phyloP scores from a whole-genome alignment of 2,113 vertebrate species.

The Entomyzon cyanotis region DNA sequence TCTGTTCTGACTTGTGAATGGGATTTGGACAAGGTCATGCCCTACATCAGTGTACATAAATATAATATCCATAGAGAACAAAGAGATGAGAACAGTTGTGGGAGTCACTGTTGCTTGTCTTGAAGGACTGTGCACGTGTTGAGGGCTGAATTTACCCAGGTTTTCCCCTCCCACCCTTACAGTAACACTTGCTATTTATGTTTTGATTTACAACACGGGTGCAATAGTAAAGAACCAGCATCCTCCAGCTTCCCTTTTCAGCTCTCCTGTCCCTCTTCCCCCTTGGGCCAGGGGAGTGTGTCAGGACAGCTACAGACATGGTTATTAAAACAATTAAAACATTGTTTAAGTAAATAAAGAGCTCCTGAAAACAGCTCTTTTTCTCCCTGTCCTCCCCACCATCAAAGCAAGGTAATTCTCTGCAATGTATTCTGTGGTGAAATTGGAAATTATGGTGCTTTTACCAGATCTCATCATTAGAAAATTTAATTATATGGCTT shows the following conservation, averaged over 20 bases:
- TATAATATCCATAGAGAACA: background rate
- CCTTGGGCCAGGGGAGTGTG: background rate
- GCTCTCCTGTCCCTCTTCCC: background rate
- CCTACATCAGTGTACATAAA: background rate
- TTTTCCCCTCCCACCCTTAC: conserved; percentile 36
- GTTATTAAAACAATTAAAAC: background rate
- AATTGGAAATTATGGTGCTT: background rate
- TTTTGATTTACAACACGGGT: background rate
- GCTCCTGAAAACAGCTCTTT: background rate
- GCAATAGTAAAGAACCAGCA: background rate
- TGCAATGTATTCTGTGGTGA: background rate
- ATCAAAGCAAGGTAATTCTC: background rate
- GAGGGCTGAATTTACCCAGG: conserved; percentile 30
- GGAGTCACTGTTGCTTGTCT: background rate
- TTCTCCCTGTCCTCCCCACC: background rate
- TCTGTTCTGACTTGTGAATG: background rate
- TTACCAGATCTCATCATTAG: background rate
- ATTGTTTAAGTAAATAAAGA: background rate
- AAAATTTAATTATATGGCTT: background rate
- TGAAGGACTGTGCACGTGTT: background rate
- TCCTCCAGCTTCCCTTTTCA: conserved; percentile 33
- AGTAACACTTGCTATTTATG: conserved; percentile 37
- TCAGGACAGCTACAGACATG: background rate
- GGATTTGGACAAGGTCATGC: background rate
- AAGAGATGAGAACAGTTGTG: background rate